Evolutionary conservation across 2,113 vertebrate species (phyloP).

Genomic region (Corydoras maculifer): DNA sequence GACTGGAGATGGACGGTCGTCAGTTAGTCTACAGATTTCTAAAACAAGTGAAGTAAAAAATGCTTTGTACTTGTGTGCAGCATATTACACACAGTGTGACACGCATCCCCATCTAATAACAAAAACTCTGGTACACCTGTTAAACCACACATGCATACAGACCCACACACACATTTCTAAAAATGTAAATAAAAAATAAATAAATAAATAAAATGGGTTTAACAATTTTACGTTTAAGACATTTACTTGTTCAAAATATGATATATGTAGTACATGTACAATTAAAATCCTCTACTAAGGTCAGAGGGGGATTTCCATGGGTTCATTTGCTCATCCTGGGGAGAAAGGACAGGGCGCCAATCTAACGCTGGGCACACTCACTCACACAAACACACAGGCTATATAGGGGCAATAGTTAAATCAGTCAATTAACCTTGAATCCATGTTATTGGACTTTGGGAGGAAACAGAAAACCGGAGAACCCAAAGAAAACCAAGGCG

Average conservation of each 20-base stretch:
- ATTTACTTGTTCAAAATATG: too few species aligned
- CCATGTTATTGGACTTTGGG: too few species aligned
- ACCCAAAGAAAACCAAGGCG: neutral
- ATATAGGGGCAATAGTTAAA: too few species aligned
- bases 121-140: conserved; percentile 22
- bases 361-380: too few species aligned
- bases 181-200: neutral
- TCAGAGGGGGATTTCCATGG: too few species aligned
- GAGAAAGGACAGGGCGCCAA: too few species aligned
- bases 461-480: neutral
- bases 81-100: conserved; percentile 35
- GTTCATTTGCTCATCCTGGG: too few species aligned
- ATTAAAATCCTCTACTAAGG: neutral
- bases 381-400: too few species aligned
- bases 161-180: neutral
- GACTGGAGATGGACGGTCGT: conserved; percentile 46
- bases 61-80: conserved; percentile 50
- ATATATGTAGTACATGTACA: neutral
- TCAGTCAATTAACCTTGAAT: too few species aligned
- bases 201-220: neutral
- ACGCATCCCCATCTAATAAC: neutral
- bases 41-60: neutral
- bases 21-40: conserved; percentile 39
- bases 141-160: neutral
- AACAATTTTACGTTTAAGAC: neutral